phyloP scores from a whole-genome alignment of 2,888 invertebrate species.

The Formica aserva region DNA sequence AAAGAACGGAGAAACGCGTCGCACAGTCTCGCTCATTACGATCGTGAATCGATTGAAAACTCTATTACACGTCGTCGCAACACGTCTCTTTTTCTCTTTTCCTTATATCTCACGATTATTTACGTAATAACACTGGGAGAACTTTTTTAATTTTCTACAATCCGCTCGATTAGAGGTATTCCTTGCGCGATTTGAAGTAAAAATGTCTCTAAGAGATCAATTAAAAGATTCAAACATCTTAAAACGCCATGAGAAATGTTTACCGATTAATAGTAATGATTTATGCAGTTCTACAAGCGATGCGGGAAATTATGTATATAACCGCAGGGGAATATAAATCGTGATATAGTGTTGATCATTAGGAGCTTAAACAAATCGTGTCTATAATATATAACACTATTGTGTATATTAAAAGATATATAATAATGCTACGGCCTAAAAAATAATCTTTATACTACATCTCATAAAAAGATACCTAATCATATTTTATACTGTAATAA shows the following conservation, averaged over 20 bases:
- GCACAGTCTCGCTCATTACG: conserved; percentile 4
- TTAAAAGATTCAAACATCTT: neutral
- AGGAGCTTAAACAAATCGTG: conserved; percentile 3
- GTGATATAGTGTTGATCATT: conserved; percentile 7
- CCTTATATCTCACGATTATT: neutral
- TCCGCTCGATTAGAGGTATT: neutral
- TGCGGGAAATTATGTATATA: conserved; percentile 13
- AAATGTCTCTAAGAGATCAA: conserved; percentile 21
- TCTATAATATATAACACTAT: neutral
- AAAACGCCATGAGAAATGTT: neutral
- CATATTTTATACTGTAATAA: neutral
- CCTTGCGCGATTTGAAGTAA: conserved; percentile 7
- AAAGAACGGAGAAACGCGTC: conserved; percentile 25
- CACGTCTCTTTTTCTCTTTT: neutral
- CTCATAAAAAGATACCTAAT: neutral
- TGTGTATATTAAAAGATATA: neutral
- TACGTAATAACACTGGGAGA: neutral
- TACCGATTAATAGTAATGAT: conserved; percentile 28
- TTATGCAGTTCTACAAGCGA: conserved; percentile 3
- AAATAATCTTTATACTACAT: neutral
- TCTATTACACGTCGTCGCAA: neutral
- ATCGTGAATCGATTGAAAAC: conserved; percentile 9
- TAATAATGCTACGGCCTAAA: neutral
- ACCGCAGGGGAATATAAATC: neutral
- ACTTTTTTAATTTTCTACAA: conserved; percentile 23